These are phyloP conservation scores for Actinia equina DNA, from an alignment of 64 coral and sea anemone genomes.

Conservation along the genomic window DNA sequence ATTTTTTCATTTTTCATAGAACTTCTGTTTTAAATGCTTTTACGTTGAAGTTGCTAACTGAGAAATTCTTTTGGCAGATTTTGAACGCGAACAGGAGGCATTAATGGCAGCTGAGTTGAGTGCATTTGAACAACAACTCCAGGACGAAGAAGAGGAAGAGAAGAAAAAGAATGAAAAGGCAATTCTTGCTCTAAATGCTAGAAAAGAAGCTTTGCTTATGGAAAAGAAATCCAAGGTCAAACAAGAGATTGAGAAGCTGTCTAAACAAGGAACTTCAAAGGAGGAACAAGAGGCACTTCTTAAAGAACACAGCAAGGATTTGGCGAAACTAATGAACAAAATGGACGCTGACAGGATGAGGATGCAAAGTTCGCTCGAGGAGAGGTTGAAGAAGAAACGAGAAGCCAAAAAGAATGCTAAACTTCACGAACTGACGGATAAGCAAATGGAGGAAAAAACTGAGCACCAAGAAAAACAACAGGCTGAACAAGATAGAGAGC, in stretches of 20 bases:
- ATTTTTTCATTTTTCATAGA: background rate
- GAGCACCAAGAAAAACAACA: constrained; percentile 86
- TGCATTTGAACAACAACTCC: constrained; percentile 71
- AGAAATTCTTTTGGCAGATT: constrained; percentile 44
- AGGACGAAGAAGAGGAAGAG: constrained; percentile 73
- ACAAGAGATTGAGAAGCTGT: constrained; percentile 91
- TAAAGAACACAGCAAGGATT: constrained; percentile 96
- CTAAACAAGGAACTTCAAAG: constrained; percentile 79
- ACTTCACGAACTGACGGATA: constrained; percentile 58
- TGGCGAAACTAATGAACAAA: constrained; percentile 97
- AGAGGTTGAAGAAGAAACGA: constrained; percentile 85
- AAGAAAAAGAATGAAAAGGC: constrained; percentile 95
- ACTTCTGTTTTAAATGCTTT: background rate
- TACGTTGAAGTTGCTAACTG: background rate
- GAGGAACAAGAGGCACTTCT: constrained; percentile 91
- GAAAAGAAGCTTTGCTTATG: constrained; percentile 90
- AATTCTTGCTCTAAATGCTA: constrained; percentile 88
- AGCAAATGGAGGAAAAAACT: constrained; percentile 75
- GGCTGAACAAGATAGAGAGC: constrained; percentile 68
- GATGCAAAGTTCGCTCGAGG: constrained; percentile 98
- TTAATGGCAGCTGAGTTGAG: constrained; percentile 53
- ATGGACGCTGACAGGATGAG: constrained; percentile 99
- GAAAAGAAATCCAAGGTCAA: constrained; percentile 96
- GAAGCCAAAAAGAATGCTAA: constrained; percentile 85
- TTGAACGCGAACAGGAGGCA: constrained; percentile 74